phyloP scores from a whole-genome alignment of 2,797 vertebrate species.

The Malacoraja senta region DNA sequence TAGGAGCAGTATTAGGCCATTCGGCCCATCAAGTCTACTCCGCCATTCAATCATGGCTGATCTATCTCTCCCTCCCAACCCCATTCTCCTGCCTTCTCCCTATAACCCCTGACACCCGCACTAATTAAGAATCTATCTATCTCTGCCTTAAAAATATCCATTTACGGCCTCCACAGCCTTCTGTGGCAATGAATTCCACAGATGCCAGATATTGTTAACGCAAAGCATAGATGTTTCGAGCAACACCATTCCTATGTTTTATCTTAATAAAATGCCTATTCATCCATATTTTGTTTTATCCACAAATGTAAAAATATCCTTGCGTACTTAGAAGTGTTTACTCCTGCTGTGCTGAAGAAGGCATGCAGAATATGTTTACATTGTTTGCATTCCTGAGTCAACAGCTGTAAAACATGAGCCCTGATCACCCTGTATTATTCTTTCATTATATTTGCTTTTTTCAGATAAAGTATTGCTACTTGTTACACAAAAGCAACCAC shows the following conservation, averaged over 20 bases:
- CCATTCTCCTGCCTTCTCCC: no score
- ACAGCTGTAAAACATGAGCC: not conserved
- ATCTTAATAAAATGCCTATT: not conserved
- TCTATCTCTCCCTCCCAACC: no score
- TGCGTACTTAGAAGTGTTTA: no score
- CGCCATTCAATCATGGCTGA: no score
- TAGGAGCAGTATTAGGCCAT: no score
- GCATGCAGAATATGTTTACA: not conserved
- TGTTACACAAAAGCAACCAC: not conserved
- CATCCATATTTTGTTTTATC: not conserved
- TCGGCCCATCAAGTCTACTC: no score
- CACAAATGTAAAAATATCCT: not conserved
- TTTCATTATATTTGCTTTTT: not conserved
- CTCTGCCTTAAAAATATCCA: no score
- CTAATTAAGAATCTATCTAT: no score
- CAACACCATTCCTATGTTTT: not conserved
- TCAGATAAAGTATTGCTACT: not conserved
- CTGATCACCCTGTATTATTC: not conserved
- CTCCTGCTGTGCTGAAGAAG: not conserved
- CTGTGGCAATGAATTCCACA: no score
- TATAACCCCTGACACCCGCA: no score
- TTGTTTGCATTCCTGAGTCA: not conserved
- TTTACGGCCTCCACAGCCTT: no score
- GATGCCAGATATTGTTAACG: no score
- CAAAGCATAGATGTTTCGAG: not conserved